Evolutionary conservation across 2,888 invertebrate genomes (phyloP), one percentile per base, ranked within the genome.

Genomic region (Agonopterix heracliana): DNA sequence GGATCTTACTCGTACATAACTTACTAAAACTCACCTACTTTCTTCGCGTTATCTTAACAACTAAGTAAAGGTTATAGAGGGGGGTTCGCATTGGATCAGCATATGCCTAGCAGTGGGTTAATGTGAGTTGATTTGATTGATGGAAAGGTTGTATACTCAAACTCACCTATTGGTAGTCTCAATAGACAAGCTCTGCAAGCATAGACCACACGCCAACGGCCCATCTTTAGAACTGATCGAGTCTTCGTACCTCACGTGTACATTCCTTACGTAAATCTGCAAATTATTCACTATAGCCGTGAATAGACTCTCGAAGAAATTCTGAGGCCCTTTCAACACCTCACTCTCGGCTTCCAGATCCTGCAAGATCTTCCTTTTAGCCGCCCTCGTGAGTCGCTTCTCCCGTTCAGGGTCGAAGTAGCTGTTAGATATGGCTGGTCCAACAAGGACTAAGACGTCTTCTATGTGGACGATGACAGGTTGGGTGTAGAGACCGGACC

Each of bases 231-330:
- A 92, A 55, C 92, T 91, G 56, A 93, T 89, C 7, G 90, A 90
- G 68, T 96, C 95, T 73, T 96, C 96, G 65, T 95, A 96, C 55
- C 96, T 89, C 51, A 96, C 89, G 76, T 96, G 96, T 44, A 96
- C 90, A 72, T 95, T 94, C 53, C 92, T 91, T 26, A 96, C 89
- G 52, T 92, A 93, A 51, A 96, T 91, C 85, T 95, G 95, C 44
- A 96, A 87, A 71, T 94, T 95, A 72, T 95, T 95, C 59, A 95
- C 90, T 11, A 95, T 91, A 34, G 94, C 94, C 13, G 94, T 92
- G 56, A 93, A 89, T 46, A 95, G 72, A 67, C 92, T 92, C 72
- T 94, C 94, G 54, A 94, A 90, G 71, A 95, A 93, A 45, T 91
- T 90, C 61, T 90, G 89, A 3, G 92, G 92, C 0, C 92, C 91